Conservation (phyloP, 2,113 vertebrate genomes). For the Colaptes auratus region DNA sequence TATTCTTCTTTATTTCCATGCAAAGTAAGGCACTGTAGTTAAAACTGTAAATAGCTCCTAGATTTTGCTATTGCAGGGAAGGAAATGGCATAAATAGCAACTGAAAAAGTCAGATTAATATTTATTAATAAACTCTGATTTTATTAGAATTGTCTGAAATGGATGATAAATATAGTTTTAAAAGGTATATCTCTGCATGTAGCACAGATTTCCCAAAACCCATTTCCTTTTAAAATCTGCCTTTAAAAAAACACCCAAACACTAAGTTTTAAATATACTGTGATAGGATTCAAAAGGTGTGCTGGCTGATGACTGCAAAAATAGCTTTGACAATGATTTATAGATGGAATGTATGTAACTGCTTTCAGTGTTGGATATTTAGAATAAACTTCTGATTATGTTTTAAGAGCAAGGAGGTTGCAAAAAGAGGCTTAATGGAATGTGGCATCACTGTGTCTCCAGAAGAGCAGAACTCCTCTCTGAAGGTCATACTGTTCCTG, state of each 20-base stretch:
- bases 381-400: conserved; percentile 7
- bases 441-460: not conserved
- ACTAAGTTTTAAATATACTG: not conserved
- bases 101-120: not conserved
- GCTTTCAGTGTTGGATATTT: not conserved
- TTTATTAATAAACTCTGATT: not conserved
- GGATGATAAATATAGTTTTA: not conserved
- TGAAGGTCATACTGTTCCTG: conserved; percentile 15
- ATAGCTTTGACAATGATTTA: not conserved
- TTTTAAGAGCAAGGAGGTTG: conserved; percentile 3
- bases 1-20: not conserved
- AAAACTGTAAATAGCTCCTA: not conserved
- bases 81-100: not conserved
- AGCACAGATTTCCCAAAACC: not conserved
- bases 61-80: not conserved
- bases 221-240: not conserved
- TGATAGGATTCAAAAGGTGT: not conserved
- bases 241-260: not conserved
- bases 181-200: not conserved
- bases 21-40: not conserved
- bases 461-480: conserved; percentile 33
- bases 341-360: not conserved
- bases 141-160: not conserved
- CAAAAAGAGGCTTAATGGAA: not conserved
- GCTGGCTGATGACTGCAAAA: not conserved